These are phyloP conservation scores for Palythoa caribaeorum DNA, from an alignment of 92 coral and sea anemone species.

Conservation along the genomic window DNA sequence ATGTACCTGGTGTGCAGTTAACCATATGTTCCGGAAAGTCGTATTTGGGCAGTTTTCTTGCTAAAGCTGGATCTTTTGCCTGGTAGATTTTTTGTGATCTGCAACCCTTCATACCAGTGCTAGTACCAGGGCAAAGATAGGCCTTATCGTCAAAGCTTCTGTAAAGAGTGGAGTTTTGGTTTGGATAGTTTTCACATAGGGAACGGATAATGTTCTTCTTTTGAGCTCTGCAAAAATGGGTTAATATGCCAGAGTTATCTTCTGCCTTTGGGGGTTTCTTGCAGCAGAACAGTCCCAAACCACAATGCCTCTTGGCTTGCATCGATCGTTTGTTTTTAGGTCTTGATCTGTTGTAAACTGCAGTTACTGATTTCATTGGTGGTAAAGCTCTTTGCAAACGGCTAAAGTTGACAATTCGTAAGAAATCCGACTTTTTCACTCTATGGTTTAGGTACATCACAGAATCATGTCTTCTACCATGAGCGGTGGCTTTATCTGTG, in stretches of 20 bases:
- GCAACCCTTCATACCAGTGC: conserved; percentile 19
- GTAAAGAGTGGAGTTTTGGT: conserved; percentile 1
- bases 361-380: conserved; percentile 11
- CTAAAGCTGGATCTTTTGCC: conserved; percentile 1
- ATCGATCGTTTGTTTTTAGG: not conserved
- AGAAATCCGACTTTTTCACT: conserved; percentile 6
- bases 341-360: conserved; percentile 8
- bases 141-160: conserved; percentile 47
- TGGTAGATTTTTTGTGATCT: conserved; percentile 44
- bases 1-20: conserved; percentile 12
- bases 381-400: not conserved
- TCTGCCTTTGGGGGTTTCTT: conserved; percentile 38
- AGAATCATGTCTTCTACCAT: conserved; percentile 50
- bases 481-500: conserved; percentile 47
- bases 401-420: conserved; percentile 15
- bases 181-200: conserved; percentile 7
- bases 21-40: conserved; percentile 38
- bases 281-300: conserved; percentile 22
- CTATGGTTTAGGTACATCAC: conserved; percentile 36
- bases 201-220: conserved; percentile 25
- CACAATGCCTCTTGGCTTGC: conserved; percentile 16
- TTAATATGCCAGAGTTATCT: conserved; percentile 9
- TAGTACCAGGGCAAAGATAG: conserved; percentile 45
- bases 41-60: conserved; percentile 46
- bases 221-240: conserved; percentile 31